Conservation (phyloP, 2,888 invertebrate species). For the Nycteola revayana region DNA sequence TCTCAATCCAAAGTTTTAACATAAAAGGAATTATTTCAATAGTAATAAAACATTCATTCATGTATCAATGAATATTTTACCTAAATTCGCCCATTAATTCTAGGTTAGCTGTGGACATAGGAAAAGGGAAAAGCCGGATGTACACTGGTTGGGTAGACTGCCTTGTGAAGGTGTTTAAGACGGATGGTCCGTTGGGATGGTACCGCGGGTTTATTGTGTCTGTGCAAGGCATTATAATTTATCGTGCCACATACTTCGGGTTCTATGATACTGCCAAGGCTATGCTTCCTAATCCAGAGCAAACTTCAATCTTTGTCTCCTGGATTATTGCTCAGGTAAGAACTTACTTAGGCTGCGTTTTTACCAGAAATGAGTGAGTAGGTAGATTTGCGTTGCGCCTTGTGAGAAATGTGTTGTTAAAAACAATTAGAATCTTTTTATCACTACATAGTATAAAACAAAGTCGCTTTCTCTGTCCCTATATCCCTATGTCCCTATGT, state of each 20-base stretch:
- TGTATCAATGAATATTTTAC: too few species aligned
- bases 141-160: slow-evolving; percentile 92
- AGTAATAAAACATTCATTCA: too few species aligned
- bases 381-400: too few species aligned
- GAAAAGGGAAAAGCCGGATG: slow-evolving; percentile 86
- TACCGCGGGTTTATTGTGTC: slow-evolving; percentile 97
- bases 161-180: slow-evolving; percentile 89
- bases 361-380: too few species aligned
- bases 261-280: slow-evolving; percentile 96
- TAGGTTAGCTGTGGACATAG: slow-evolving; percentile 90
- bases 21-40: too few species aligned
- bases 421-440: too few species aligned
- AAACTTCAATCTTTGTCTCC: slow-evolving; percentile 92
- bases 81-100: too few species aligned
- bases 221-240: slow-evolving; percentile 97
- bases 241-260: slow-evolving; percentile 97
- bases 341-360: neutral
- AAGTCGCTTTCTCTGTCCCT: too few species aligned
- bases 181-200: slow-evolving; percentile 91
- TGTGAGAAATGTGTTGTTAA: too few species aligned
- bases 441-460: too few species aligned
- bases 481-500: too few species aligned
- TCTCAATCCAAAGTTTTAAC: too few species aligned
- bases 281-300: slow-evolving; percentile 94
- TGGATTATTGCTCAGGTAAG: slow-evolving; percentile 93